Conservation (phyloP, 2,888 invertebrate genomes). For the Drosophila austrosaltans region DNA sequence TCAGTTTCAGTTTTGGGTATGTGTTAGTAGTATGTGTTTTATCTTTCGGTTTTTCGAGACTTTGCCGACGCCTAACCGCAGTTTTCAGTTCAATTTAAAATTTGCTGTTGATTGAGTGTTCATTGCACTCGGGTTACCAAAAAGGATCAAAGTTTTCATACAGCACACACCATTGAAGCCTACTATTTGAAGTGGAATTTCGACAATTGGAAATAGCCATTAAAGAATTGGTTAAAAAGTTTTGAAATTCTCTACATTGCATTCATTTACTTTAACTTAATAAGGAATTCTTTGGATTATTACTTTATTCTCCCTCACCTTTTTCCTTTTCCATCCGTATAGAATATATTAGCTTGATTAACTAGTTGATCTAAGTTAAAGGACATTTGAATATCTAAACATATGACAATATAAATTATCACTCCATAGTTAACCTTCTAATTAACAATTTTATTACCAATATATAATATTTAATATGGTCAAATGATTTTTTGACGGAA, state of each 20-base stretch:
- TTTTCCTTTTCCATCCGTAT: too few relatives aligned
- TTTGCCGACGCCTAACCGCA: slow-evolving; percentile 55
- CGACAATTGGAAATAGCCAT: too few relatives aligned
- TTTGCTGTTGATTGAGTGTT: slow-evolving; percentile 67
- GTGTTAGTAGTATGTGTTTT: slow-evolving; percentile 29
- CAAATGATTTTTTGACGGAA: background rate
- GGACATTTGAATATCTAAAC: too few relatives aligned
- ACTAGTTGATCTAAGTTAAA: too few relatives aligned
- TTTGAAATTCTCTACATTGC: too few relatives aligned
- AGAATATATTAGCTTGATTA: too few relatives aligned
- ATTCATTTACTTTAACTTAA: too few relatives aligned
- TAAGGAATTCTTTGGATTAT: too few relatives aligned
- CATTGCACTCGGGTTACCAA: slow-evolving; percentile 35
- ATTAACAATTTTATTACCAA: background rate
- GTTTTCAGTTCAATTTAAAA: slow-evolving; percentile 73
- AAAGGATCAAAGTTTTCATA: slow-evolving; percentile 5
- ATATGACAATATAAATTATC: too few relatives aligned
- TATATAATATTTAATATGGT: too few relatives aligned
- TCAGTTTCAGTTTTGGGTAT: slow-evolving; percentile 9
- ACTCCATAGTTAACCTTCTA: background rate
- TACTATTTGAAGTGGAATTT: background rate
- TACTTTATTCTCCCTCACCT: too few relatives aligned
- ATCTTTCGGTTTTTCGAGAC: slow-evolving; percentile 44
- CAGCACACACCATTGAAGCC: background rate
- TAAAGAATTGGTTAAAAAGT: too few relatives aligned